Evolutionary conservation across 2,888 invertebrate species (phyloP), one percentile per base, ranked within the genome.

Genomic region (Dryobotodes eremita): DNA sequence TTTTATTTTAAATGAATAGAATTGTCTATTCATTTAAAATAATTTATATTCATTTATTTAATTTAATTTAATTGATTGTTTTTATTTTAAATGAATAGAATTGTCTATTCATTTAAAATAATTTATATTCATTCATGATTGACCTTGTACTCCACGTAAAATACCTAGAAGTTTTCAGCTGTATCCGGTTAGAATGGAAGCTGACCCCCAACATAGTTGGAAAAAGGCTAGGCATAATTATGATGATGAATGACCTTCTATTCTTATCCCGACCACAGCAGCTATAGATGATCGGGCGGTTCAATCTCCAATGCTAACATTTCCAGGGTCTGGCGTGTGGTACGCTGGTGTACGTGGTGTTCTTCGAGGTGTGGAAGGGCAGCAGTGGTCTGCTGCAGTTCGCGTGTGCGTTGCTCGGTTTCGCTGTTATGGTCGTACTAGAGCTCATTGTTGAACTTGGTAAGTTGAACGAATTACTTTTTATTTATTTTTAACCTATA

Each of bases 261-360:
- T 31, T 53, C 26, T 61, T 75, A 23, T 23, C 17, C 42, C n/a
- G 48, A 20, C 4, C 17, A 36, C 36, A 59, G 36, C 26, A 53
- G 46, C 46, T 55, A 5, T 36, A 36, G 17, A 59, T 57, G 7
- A 31, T 46, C 15, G 20, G 31, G 20, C 15, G 26, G 2, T 57
- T 69, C 1, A 82, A 71, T 10, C 20, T 62, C 6, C 5, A 62
- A 23, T 78, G 15, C 10, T 68, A 26, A 65, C 1, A 10, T 70
- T 90, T 96, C n/a, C 98, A 99, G 97, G 99, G 99, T 23, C 94
- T 99, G 65, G 99, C 97, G 13, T 96, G 98, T 83, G 99, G 99
- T 0, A 99, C 99, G 0, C 97, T 99, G 71, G 96, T 99, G 55
- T 99, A 99, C 96, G 99, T 99, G n/a, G 99, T 99, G 0, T 99